These are phyloP conservation scores for Callithrix jacchus DNA, from an alignment of 2,113 vertebrate genomes.

Conservation along the genomic window DNA sequence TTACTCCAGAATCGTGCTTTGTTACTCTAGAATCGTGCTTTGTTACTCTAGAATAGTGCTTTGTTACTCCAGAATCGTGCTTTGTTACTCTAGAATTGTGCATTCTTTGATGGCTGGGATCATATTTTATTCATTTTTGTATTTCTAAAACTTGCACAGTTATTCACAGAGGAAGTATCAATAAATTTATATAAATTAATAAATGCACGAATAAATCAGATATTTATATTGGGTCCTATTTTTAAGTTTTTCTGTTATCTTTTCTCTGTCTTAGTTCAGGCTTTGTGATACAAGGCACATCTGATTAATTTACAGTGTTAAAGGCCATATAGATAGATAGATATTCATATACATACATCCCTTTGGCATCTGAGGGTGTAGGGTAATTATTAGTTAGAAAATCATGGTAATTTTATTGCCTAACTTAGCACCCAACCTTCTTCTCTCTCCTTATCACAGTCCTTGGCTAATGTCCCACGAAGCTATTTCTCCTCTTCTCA, in stretches of 20 bases:
- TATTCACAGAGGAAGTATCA: not conserved
- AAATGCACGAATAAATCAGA: not conserved
- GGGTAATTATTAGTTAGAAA: not conserved
- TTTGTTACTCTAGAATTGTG: not conserved
- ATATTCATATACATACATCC: too few species aligned
- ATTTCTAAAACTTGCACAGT: not conserved
- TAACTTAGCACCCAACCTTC: not conserved
- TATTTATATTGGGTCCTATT: not conserved
- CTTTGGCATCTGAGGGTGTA: not conserved
- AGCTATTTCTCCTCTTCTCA: not conserved
- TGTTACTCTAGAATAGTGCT: not conserved
- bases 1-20: too few species aligned
- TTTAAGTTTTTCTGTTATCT: not conserved
- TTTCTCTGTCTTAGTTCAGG: not conserved
- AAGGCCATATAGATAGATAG: not conserved
- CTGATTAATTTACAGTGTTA: not conserved
- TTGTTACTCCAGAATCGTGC: not conserved
- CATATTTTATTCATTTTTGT: not conserved
- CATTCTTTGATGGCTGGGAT: not conserved
- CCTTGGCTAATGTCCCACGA: not conserved
- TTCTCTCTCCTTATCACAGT: not conserved
- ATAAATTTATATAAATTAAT: not conserved
- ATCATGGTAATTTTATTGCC: not conserved
- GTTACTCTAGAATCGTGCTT: not conserved
- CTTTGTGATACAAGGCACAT: not conserved